These are phyloP conservation scores for Octodon degus DNA, from an alignment of 2,113 vertebrate species.

Conservation along the genomic window DNA sequence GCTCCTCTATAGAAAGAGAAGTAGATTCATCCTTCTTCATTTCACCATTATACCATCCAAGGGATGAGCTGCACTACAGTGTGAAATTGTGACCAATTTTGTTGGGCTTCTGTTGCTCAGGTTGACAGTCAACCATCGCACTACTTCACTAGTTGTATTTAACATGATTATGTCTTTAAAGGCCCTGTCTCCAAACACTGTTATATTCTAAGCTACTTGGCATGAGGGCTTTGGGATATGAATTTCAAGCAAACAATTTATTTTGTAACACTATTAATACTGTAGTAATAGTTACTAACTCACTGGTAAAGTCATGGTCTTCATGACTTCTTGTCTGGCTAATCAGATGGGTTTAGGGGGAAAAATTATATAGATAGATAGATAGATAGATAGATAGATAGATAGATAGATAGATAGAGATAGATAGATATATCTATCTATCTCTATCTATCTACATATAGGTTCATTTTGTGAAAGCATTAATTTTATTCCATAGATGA, in stretches of 20 bases:
- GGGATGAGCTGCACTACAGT: neutral
- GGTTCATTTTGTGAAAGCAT: neutral
- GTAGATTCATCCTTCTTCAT: neutral
- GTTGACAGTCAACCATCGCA: neutral
- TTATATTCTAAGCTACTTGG: neutral
- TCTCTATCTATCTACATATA: no score
- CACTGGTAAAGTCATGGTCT: neutral
- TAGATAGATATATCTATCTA: no score
- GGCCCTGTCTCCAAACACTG: neutral
- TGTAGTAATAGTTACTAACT: neutral
- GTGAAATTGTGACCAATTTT: neutral
- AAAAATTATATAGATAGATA: no score
- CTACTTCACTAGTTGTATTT: neutral
- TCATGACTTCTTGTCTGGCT: neutral
- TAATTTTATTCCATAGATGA: neutral
- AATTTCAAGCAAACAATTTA: neutral
- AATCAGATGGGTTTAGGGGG: constrained; percentile 2
- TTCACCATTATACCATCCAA: neutral
- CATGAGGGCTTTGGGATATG: neutral
- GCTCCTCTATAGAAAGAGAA: neutral
- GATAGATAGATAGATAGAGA: no score
- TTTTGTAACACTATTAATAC: neutral
- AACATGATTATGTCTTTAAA: neutral
- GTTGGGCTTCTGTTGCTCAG: neutral
- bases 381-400: no score